A percentile compares a stretch with the other conserved stretches of the same genome.
Evolutionary conservation across 2,888 invertebrate species (phyloP).

Genomic region (Andrena bicolor): DNA sequence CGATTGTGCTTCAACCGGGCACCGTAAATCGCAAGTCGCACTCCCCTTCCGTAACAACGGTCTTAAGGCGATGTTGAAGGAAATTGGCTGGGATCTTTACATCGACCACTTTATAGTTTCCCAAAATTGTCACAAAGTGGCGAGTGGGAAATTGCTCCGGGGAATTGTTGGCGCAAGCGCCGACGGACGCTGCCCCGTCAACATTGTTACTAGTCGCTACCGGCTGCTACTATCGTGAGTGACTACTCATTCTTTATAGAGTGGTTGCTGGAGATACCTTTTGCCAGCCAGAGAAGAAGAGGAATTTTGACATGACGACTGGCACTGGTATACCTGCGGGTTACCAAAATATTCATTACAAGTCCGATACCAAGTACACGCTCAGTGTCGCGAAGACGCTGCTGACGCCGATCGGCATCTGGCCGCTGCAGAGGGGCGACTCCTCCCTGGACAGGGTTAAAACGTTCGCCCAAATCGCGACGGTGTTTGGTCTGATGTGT

Average conservation of each 20-base stretch:
- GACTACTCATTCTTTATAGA: no score
- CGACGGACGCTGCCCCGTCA: no score
- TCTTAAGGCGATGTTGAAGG: background rate
- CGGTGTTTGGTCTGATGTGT: constrained; percentile 77
- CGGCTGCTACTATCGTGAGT: background rate
- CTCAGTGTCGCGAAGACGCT: constrained; percentile 74
- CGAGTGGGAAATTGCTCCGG: background rate
- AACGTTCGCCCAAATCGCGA: constrained; percentile 66
- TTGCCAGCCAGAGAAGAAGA: background rate
- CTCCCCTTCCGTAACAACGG: no score
- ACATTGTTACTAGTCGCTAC: background rate
- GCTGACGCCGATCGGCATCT: constrained; percentile 79
- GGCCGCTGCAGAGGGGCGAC: constrained; percentile 77
- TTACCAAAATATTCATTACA: constrained; percentile 69
- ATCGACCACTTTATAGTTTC: background rate
- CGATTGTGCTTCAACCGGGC: no score
- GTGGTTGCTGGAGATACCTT: background rate
- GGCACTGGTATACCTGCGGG: background rate
- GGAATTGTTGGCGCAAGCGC: constrained; percentile 48
- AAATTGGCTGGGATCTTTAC: background rate
- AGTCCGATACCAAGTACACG: constrained; percentile 75
- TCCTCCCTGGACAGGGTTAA: constrained; percentile 56
- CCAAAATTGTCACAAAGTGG: background rate
- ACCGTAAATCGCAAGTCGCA: no score
- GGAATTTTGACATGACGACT: background rate